phyloP scores from a whole-genome alignment of 1,140 invertebrate genomes.

The Ephestia elutella region DNA sequence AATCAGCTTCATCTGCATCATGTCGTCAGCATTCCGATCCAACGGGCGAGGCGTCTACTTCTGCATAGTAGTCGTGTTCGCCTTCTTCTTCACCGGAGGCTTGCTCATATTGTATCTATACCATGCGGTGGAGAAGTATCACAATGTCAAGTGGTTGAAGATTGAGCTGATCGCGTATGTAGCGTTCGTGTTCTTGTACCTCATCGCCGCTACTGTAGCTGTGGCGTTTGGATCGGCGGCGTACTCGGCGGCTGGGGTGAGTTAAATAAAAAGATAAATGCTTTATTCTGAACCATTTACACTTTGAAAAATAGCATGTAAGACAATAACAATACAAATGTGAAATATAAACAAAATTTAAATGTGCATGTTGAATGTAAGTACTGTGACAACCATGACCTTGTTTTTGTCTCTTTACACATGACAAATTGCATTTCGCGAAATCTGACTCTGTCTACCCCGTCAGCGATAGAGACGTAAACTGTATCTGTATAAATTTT shows the following conservation, averaged over 20 bases:
- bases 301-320: no score
- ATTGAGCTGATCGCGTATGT: constrained; percentile 85
- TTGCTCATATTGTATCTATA: constrained; percentile 86
- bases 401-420: no score
- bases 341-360: no score
- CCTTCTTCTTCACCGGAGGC: constrained; percentile 85
- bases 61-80: constrained; percentile 85
- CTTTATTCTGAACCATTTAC: no score
- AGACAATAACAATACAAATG: no score
- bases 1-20: constrained; percentile 88
- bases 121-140: constrained; percentile 88
- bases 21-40: constrained; percentile 75
- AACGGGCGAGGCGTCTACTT: constrained; percentile 82
- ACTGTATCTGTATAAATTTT: no score
- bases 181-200: constrained; percentile 81
- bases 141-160: constrained; percentile 89
- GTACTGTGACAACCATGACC: no score
- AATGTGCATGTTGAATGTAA: no score
- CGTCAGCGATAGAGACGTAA: no score
- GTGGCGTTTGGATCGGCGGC: constrained; percentile 77
- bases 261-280: no score
- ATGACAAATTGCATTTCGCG: no score
- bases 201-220: constrained; percentile 81
- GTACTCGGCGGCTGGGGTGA: constrained; percentile 82
- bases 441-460: no score